Conservation (phyloP, 2,797 vertebrate species). For the Choloepus didactylus region DNA sequence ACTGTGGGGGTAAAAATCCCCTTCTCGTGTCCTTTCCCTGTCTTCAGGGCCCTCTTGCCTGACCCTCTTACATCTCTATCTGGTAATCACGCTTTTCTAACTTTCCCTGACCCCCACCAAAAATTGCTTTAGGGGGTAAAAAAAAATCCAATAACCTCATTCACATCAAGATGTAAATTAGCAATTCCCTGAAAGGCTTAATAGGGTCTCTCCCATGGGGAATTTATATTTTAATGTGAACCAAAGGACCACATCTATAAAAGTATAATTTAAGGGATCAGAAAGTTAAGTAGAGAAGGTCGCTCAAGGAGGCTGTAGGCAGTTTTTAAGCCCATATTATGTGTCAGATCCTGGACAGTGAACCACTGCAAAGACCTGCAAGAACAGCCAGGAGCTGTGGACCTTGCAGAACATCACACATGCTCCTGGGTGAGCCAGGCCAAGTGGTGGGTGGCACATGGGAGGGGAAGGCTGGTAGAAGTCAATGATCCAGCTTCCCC, state of each 20-base stretch:
- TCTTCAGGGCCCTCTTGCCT: background rate
- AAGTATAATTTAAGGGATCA: constrained; percentile 70
- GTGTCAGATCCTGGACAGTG: background rate
- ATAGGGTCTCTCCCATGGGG: constrained; percentile 72
- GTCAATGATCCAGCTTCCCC: background rate
- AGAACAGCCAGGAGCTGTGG: background rate
- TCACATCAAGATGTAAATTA: constrained; percentile 79
- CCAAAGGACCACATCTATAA: constrained; percentile 71
- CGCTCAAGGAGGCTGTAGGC: constrained; percentile 54
- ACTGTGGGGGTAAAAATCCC: background rate
- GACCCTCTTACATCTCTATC: background rate
- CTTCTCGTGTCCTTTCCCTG: background rate
- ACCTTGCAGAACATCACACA: background rate
- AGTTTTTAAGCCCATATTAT: background rate
- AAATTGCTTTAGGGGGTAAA: constrained; percentile 55
- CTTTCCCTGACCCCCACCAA: background rate
- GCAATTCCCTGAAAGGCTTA: constrained; percentile 70
- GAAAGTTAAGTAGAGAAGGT: constrained; percentile 69
- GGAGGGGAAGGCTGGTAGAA: background rate
- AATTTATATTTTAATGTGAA: constrained; percentile 80
- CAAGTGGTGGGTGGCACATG: background rate
- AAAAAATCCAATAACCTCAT: constrained; percentile 73
- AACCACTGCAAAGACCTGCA: background rate
- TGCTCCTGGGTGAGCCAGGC: background rate
- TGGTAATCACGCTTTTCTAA: background rate